These are phyloP conservation scores for Venusia cambrica DNA, from an alignment of 2,888 invertebrate genomes.

Conservation along the genomic window DNA sequence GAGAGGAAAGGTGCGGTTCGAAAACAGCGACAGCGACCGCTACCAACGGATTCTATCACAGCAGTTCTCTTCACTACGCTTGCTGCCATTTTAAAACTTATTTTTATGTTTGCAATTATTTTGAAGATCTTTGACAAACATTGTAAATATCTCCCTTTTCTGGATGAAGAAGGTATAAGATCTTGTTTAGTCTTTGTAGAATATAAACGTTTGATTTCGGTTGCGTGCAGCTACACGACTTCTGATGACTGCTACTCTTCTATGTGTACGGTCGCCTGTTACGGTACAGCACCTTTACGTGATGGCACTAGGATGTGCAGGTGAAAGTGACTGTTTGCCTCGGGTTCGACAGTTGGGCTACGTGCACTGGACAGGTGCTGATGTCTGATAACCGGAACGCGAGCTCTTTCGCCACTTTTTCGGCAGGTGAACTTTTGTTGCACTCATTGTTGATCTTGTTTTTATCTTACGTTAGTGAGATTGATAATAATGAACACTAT, in stretches of 20 bases:
- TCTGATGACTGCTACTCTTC: too few species aligned
- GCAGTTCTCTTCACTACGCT: too few species aligned
- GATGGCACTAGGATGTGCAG: slow-evolving; percentile 27
- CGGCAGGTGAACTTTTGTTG: slow-evolving; percentile 16
- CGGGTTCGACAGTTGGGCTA: slow-evolving; percentile 11
- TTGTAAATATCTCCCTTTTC: too few species aligned
- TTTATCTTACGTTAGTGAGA: slow-evolving; percentile 2
- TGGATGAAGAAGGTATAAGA: too few species aligned
- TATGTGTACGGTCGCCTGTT: slow-evolving; percentile 1
- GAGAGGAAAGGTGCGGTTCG: slow-evolving; percentile 35
- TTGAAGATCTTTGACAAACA: too few species aligned
- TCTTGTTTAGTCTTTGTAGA: too few species aligned
- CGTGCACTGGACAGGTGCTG: slow-evolving; percentile 22
- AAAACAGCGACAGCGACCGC: slow-evolving; percentile 9
- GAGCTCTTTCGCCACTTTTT: too few species aligned
- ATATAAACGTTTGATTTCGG: too few species aligned
- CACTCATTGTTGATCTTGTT: slow-evolving; percentile 2
- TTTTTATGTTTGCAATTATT: too few species aligned
- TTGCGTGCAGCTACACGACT: too few species aligned
- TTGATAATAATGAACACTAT: slow-evolving; percentile 8
- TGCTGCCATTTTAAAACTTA: too few species aligned
- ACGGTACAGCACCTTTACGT: slow-evolving; percentile 8
- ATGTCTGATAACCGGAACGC: slow-evolving; percentile 18
- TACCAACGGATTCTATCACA: slow-evolving; percentile 4
- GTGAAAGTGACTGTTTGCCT: slow-evolving; percentile 28